Percentiles rank a stretch among this genome's conserved stretches.
phyloP scores from a whole-genome alignment of 2,113 vertebrate genomes.

The Natator depressus region DNA sequence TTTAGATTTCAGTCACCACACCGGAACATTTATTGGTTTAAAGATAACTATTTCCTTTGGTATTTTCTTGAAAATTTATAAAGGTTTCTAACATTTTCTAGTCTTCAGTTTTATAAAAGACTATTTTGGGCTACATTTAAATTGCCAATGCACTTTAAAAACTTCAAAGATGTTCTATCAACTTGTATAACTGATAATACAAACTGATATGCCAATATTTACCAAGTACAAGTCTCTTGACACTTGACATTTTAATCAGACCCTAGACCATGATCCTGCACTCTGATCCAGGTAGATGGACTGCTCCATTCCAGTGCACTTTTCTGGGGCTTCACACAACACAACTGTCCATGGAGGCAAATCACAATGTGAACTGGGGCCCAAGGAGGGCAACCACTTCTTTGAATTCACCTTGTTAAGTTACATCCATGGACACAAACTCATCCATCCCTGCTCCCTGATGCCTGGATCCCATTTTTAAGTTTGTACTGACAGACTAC shows the following conservation, averaged over 20 bases:
- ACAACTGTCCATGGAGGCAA: neutral
- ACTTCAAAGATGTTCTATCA: conserved; percentile 33
- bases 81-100: neutral
- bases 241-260: neutral
- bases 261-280: neutral
- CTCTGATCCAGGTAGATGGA: neutral
- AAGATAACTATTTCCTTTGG: neutral
- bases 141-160: fast-evolving
- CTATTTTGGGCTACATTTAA: neutral
- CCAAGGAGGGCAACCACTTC: neutral
- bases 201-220: conserved; percentile 4
- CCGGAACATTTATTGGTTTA: neutral
- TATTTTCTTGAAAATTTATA: neutral
- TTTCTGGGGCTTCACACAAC: neutral
- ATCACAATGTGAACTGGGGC: neutral
- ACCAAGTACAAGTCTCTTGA: neutral
- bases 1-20: neutral
- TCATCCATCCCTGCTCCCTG: neutral
- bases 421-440: neutral
- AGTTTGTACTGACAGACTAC: neutral
- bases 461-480: neutral
- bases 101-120: neutral
- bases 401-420: neutral
- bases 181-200: neutral
- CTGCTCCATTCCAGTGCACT: neutral